Conservation (phyloP, 2,888 invertebrate species). For the Drosophila anomalipes region DNA sequence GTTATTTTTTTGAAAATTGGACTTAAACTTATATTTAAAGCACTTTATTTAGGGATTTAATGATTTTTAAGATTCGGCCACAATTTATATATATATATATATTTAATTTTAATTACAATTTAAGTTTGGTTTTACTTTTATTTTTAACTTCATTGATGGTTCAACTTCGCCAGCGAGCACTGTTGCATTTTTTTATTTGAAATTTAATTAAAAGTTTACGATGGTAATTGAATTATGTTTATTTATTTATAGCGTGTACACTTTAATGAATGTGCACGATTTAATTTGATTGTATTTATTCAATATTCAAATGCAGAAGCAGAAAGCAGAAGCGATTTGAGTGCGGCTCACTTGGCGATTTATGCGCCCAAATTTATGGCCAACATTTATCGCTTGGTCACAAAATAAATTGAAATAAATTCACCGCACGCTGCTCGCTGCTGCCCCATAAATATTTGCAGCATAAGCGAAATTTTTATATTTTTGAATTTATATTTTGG, state of each 20-base stretch:
- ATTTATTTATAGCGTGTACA: constrained; percentile 18
- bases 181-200: neutral
- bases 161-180: neutral
- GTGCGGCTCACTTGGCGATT: constrained; percentile 55
- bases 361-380: constrained; percentile 66
- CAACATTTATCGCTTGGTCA: constrained; percentile 69
- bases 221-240: constrained; percentile 25
- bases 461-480: constrained; percentile 69
- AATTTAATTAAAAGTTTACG: constrained; percentile 5
- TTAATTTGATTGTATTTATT: constrained; percentile 21
- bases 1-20: neutral
- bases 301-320: constrained; percentile 21
- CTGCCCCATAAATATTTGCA: constrained; percentile 72
- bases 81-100: neutral
- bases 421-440: constrained; percentile 23
- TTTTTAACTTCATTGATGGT: neutral
- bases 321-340: constrained; percentile 22
- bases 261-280: constrained; percentile 45
- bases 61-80: neutral
- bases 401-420: constrained; percentile 70
- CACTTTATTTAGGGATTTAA: no score
- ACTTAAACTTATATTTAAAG: neutral
- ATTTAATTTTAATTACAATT: neutral
- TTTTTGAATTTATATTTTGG: constrained; percentile 17
- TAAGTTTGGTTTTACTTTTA: neutral